These are phyloP conservation scores for Trypoxylus dichotomus DNA, from an alignment of 1,140 invertebrate genomes.

Conservation along the genomic window DNA sequence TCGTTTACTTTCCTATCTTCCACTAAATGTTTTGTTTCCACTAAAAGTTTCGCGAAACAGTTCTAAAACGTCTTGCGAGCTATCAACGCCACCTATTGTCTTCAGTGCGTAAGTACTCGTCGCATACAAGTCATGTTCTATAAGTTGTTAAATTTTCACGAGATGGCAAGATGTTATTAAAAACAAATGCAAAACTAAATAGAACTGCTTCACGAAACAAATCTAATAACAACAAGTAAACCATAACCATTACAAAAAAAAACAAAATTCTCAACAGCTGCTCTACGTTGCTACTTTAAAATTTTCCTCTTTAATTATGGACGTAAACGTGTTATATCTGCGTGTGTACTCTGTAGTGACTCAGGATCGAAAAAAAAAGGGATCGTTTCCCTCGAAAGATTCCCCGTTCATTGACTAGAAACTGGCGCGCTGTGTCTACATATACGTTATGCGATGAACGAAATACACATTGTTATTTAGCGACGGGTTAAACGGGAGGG, in stretches of 20 bases:
- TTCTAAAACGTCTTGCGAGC: no score
- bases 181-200: no score
- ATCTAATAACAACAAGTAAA: not conserved
- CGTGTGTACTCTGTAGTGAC: not conserved
- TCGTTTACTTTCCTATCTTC: not conserved
- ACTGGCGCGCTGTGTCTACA: constrained; percentile 13
- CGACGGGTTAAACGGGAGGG: not conserved
- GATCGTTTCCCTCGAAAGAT: constrained; percentile 27
- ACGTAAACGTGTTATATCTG: not conserved
- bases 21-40: no score
- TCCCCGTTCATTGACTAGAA: constrained; percentile 31
- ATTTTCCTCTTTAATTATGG: not conserved
- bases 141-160: no score
- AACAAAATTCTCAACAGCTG: not conserved
- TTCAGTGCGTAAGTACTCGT: no score
- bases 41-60: no score
- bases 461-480: constrained; percentile 7
- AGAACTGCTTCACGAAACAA: not conserved
- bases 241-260: not conserved
- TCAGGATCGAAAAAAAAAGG: not conserved
- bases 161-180: no score
- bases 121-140: no score
- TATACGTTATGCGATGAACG: constrained; percentile 34
- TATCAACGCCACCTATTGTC: no score
- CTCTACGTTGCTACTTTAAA: not conserved